Evolutionary conservation across 2,797 vertebrate genomes (phyloP).

Genomic region (Amblyopsis hoosieri): DNA sequence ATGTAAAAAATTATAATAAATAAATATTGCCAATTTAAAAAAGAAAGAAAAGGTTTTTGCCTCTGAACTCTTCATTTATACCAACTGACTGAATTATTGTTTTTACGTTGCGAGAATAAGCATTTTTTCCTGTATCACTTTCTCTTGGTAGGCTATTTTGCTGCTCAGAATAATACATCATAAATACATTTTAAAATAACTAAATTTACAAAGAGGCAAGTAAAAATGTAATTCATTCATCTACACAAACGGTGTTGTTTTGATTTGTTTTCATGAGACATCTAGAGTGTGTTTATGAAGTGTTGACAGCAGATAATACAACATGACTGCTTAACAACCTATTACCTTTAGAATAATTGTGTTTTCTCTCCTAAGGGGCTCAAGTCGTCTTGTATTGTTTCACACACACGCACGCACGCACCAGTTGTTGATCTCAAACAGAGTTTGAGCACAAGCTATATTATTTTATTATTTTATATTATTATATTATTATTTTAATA

Average conservation of each 20-base stretch:
- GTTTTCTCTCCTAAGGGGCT: neutral
- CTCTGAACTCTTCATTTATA: too few relatives aligned
- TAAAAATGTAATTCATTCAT: too few relatives aligned
- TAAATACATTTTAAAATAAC: too few relatives aligned
- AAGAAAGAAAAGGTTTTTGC: too few relatives aligned
- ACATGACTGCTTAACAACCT: constrained; percentile 15
- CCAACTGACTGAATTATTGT: too few relatives aligned
- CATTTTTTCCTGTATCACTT: too few relatives aligned
- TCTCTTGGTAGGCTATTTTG: too few relatives aligned
- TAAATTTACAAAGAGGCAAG: too few relatives aligned
- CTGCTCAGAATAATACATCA: too few relatives aligned
- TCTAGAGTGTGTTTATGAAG: constrained; percentile 1
- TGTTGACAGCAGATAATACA: constrained; percentile 9
- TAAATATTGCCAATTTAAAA: too few relatives aligned
- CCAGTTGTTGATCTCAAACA: constrained; percentile 10
- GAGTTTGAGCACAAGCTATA: constrained; percentile 3
- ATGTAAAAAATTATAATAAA: too few relatives aligned
- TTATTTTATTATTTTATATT: constrained; percentile 3
- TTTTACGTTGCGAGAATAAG: too few relatives aligned
- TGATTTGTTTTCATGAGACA: neutral
- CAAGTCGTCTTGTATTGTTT: neutral
- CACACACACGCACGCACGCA: neutral
- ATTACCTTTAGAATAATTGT: neutral
- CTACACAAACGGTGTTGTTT: neutral
- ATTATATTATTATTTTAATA: neutral